Evolutionary conservation across 1,140 invertebrate genomes (phyloP).

Genomic region (Ips nitidus): DNA sequence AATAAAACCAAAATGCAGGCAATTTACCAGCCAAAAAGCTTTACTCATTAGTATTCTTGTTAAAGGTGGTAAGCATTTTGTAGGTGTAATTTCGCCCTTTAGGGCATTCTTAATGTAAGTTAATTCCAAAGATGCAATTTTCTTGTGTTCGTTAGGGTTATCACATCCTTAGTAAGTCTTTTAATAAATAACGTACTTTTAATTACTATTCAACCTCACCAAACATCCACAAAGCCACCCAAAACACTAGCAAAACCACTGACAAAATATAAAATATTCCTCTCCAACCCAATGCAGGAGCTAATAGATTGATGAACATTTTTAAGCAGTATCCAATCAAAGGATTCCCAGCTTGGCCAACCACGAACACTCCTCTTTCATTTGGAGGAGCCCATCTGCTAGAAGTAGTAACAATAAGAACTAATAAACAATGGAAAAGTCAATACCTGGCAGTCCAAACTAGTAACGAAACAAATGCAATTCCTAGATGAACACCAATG

Average conservation of each 20-base stretch:
- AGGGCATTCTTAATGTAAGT: background rate
- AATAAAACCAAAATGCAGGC: background rate
- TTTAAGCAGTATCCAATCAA: background rate
- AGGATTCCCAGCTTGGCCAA: background rate
- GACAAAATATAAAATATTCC: background rate
- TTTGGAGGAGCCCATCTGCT: background rate
- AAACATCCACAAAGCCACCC: background rate
- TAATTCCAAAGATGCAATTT: background rate
- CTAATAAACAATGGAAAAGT: background rate
- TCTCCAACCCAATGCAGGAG: background rate
- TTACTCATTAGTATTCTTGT: background rate
- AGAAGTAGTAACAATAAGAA: background rate
- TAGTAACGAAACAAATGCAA: background rate
- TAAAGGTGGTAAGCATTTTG: background rate
- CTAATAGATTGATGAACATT: background rate
- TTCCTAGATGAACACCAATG: background rate
- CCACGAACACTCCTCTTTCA: conserved; percentile 2
- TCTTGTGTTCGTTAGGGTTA: background rate
- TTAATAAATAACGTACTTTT: background rate
- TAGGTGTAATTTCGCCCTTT: background rate
- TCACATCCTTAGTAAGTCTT: background rate
- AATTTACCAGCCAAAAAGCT: background rate
- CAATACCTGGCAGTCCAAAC: background rate
- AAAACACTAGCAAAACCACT: background rate
- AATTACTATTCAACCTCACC: background rate